Conservation (phyloP, 2,113 vertebrate genomes). For the Lepus timidus region DNA sequence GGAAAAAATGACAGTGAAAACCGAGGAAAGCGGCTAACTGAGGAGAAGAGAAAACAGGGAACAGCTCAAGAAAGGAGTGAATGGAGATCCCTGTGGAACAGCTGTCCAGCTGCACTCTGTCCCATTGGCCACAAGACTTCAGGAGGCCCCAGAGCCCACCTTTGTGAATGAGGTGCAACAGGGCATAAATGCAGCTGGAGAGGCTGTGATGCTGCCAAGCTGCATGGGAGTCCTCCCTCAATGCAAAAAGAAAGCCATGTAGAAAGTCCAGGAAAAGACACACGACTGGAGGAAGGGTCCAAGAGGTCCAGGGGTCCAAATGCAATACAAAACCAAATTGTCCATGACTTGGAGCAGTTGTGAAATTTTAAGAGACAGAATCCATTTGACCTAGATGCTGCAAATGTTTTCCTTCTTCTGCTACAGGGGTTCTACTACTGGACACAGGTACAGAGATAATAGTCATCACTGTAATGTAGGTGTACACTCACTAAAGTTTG, state of each 20-base stretch:
- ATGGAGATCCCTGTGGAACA: neutral
- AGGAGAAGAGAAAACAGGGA: neutral
- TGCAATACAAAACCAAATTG: neutral
- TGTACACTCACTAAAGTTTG: neutral
- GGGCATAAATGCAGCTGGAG: neutral
- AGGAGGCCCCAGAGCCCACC: neutral
- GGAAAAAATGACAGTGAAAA: neutral
- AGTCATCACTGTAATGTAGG: neutral
- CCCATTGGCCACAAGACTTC: neutral
- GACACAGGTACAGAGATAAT: neutral
- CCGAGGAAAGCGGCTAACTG: neutral
- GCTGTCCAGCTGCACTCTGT: neutral
- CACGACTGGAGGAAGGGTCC: neutral
- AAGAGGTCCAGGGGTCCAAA: neutral
- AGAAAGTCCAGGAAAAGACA: neutral
- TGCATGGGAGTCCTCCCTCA: neutral
- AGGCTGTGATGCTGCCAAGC: neutral
- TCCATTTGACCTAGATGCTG: neutral
- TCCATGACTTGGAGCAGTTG: neutral
- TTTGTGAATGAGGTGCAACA: neutral
- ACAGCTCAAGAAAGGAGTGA: slow-evolving; percentile 11
- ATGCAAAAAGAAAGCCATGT: neutral
- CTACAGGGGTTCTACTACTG: neutral
- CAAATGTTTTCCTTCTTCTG: neutral
- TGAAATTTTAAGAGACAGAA: neutral